These are phyloP conservation scores for Parnassius apollo DNA, from an alignment of 2,888 invertebrate genomes.

Conservation along the genomic window DNA sequence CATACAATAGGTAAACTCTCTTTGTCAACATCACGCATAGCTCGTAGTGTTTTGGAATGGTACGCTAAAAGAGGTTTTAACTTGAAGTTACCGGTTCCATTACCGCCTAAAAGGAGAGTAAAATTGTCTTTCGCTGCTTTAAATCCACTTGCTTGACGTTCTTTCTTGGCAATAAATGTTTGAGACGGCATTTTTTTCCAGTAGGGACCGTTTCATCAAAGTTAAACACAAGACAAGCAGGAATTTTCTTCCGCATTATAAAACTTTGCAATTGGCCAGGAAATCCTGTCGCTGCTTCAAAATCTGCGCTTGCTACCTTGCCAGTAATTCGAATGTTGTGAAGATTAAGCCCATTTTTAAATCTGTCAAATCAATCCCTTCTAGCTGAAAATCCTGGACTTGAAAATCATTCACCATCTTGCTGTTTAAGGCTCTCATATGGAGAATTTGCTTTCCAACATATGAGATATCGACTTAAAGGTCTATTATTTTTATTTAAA, in stretches of 20 bases:
- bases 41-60: conserved; percentile 32
- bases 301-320: conserved; percentile 34
- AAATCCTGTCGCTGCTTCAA: conserved; percentile 29
- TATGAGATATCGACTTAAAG: conserved; percentile 22
- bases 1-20: conserved; percentile 43
- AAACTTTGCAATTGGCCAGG: conserved; percentile 15
- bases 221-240: conserved; percentile 7
- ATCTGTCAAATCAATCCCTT: conserved; percentile 36
- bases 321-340: conserved; percentile 31
- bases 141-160: conserved; percentile 33
- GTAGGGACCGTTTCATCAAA: not conserved
- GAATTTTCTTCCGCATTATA: not conserved
- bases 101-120: conserved; percentile 39
- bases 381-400: conserved; percentile 28
- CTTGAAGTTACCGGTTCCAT: conserved; percentile 33
- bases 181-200: conserved; percentile 17
- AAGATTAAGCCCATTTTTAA: conserved; percentile 31
- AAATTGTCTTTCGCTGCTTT: conserved; percentile 40
- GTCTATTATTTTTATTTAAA: conserved; percentile 19
- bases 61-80: conserved; percentile 32
- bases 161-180: conserved; percentile 30
- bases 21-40: conserved; percentile 40
- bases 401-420: conserved; percentile 7
- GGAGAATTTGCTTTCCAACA: conserved; percentile 19
- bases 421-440: conserved; percentile 17